Conservation (phyloP, 2,113 vertebrate species). For the Murina feae region DNA sequence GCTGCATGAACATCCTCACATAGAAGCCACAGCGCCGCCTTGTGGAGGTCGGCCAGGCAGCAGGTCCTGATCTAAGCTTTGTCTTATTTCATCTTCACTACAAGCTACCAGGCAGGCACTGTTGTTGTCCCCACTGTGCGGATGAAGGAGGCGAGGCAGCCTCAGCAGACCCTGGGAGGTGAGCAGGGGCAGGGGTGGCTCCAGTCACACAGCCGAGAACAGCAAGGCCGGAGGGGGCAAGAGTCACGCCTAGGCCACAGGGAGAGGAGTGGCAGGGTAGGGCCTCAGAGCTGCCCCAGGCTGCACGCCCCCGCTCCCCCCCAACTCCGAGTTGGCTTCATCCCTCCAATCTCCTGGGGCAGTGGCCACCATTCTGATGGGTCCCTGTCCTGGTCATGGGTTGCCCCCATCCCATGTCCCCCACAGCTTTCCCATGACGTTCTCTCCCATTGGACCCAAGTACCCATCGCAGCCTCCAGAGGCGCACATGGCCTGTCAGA, state of each 20-base stretch:
- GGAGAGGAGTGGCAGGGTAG: not conserved
- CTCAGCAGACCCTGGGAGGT: not conserved
- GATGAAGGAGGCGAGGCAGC: not conserved
- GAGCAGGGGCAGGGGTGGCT: not conserved
- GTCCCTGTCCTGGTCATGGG: not conserved
- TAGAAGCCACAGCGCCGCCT: not conserved
- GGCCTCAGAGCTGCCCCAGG: not conserved
- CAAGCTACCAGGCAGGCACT: not conserved
- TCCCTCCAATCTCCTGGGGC: not conserved
- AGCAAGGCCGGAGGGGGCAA: not conserved
- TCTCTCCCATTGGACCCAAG: conserved; percentile 70
- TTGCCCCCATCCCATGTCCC: not conserved
- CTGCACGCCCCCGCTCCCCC: not conserved
- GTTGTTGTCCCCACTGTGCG: not conserved
- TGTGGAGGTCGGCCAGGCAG: accelerated
- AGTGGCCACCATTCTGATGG: not conserved
- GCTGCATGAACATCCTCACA: not conserved
- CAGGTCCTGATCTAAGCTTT: not conserved
- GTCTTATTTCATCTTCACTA: not conserved
- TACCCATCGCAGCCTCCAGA: conserved; percentile 80
- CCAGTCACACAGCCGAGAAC: not conserved
- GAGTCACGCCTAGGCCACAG: not conserved
- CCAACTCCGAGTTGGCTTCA: accelerated
- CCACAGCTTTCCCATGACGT: conserved; percentile 74
- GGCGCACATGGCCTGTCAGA: conserved; percentile 79